phyloP scores from a whole-genome alignment of 2,113 vertebrate genomes.

The Notothenia coriiceps region DNA sequence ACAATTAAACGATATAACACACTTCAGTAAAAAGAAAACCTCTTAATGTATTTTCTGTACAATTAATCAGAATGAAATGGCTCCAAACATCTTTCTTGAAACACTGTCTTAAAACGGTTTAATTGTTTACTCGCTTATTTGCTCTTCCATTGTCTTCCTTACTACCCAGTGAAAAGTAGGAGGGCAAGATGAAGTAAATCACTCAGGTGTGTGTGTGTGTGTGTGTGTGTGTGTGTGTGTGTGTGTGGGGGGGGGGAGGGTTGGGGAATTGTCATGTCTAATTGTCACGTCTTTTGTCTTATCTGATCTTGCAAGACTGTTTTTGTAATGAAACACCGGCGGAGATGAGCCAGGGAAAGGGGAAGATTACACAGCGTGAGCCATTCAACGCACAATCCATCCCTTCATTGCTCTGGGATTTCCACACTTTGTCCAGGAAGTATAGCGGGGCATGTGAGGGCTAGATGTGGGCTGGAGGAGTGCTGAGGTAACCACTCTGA shows the following conservation, averaged over 20 bases:
- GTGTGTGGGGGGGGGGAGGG: background rate
- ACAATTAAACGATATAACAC: no score
- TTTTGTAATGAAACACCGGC: slow-evolving; percentile 76
- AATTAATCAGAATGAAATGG: background rate
- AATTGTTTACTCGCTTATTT: slow-evolving; percentile 27
- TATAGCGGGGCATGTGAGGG: slow-evolving; percentile 71
- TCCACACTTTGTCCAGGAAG: slow-evolving; percentile 75
- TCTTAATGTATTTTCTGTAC: background rate
- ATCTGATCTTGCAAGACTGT: slow-evolving; percentile 69
- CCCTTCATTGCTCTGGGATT: slow-evolving; percentile 67
- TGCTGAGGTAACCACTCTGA: slow-evolving; percentile 74
- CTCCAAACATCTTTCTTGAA: background rate
- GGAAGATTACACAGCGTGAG: slow-evolving; percentile 72
- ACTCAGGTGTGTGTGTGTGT: slow-evolving; percentile 11
- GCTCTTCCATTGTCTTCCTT: slow-evolving; percentile 29
- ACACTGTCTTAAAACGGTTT: background rate
- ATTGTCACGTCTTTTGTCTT: slow-evolving; percentile 62
- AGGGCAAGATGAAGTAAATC: slow-evolving; percentile 37
- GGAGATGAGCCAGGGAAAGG: slow-evolving; percentile 66
- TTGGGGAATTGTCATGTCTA: slow-evolving; percentile 52
- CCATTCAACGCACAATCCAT: slow-evolving; percentile 69
- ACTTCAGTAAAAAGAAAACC: no score
- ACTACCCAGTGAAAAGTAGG: slow-evolving; percentile 39
- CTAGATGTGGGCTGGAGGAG: slow-evolving; percentile 71
- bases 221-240: no score